Evolutionary conservation across 2,797 vertebrate genomes (phyloP).

Genomic region (Mus minutoides): DNA sequence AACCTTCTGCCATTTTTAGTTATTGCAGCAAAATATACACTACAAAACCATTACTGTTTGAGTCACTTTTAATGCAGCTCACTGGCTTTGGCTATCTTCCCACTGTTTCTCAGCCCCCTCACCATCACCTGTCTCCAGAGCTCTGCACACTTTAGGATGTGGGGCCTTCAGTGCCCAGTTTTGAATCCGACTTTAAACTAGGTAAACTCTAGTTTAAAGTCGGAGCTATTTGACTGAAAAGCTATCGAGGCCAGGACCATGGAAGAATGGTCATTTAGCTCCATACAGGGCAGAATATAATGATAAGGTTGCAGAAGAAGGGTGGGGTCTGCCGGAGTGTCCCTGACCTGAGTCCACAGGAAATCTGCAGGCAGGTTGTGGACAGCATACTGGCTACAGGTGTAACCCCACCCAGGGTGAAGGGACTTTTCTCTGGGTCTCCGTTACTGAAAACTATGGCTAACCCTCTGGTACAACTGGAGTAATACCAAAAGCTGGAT

Average conservation of each 20-base stretch:
- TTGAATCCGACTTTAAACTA: background rate
- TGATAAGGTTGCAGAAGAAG: no score
- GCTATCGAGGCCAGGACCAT: no score
- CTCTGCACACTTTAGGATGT: background rate
- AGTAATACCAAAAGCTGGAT: background rate
- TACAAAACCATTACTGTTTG: rapidly evolving
- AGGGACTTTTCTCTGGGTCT: rapidly evolving
- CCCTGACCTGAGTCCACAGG: background rate
- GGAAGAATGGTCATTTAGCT: no score
- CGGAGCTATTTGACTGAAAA: no score
- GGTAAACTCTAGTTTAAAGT: no score
- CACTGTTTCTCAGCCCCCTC: rapidly evolving
- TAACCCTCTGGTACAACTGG: background rate
- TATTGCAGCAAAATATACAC: background rate
- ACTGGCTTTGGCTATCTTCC: no score
- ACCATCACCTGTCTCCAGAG: background rate
- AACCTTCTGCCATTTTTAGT: background rate
- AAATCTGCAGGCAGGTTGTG: background rate
- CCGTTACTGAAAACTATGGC: background rate
- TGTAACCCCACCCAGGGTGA: background rate
- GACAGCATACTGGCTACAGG: background rate
- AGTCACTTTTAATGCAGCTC: no score
- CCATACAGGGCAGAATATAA: no score
- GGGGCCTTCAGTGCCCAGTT: background rate
- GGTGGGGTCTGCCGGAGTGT: rapidly evolving